Conservation (phyloP, 2,888 invertebrate genomes). For the Eupithecia subfuscata region DNA sequence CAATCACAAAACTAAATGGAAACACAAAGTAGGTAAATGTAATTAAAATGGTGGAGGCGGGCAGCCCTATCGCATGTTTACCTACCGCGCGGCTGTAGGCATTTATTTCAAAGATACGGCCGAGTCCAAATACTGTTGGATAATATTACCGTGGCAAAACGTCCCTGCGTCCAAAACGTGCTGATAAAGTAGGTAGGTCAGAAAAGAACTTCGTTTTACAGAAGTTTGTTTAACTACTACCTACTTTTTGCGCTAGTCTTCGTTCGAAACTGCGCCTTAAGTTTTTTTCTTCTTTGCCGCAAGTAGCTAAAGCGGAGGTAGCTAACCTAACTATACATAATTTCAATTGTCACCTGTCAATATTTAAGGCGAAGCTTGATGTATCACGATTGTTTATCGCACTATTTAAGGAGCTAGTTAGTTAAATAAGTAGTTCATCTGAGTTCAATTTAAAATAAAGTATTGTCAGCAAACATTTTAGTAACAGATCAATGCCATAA, state of each 20-base stretch:
- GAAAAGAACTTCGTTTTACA: background rate
- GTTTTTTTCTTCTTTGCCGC: background rate
- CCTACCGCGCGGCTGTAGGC: too few relatives aligned
- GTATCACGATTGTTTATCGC: slow-evolving; percentile 28
- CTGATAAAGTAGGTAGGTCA: too few relatives aligned
- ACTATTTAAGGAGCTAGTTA: background rate
- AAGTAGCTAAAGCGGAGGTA: background rate
- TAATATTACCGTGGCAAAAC: too few relatives aligned
- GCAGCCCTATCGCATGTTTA: too few relatives aligned
- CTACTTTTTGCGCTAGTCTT: background rate
- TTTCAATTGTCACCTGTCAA: slow-evolving; percentile 45
- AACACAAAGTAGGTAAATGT: too few relatives aligned
- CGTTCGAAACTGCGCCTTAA: background rate
- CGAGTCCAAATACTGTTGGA: too few relatives aligned
- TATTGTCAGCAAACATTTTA: background rate
- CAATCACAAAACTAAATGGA: too few relatives aligned
- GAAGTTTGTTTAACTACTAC: background rate
- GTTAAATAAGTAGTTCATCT: background rate
- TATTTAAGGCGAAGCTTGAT: slow-evolving; percentile 52
- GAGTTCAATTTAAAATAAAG: background rate
- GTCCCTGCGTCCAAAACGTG: too few relatives aligned
- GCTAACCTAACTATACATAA: background rate
- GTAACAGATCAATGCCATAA: too few relatives aligned
- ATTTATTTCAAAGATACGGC: too few relatives aligned
- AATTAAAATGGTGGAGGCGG: too few relatives aligned